These are phyloP conservation scores for Cephus cinctus DNA, from an alignment of 1,140 invertebrate species.

Conservation along the genomic window DNA sequence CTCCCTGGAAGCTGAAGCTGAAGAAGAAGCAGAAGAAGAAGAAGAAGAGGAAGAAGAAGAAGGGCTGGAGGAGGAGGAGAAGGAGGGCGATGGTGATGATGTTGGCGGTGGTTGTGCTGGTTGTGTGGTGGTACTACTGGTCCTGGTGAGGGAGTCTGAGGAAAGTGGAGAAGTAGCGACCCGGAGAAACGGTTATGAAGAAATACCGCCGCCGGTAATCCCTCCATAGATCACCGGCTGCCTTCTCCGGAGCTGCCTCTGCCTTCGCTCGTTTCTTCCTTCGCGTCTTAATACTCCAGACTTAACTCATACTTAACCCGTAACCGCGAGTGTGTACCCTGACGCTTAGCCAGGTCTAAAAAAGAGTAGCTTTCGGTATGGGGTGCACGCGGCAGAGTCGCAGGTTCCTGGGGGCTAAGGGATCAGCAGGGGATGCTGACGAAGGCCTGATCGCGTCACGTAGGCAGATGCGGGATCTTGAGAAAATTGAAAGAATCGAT, in stretches of 20 bases:
- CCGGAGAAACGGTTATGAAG: conserved; percentile 48
- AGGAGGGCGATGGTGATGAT: conserved; percentile 3
- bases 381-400: too few species aligned
- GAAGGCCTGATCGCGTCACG: conserved; percentile 31
- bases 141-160: conserved; percentile 25
- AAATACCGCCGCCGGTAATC: conserved; percentile 53
- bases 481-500: too few species aligned
- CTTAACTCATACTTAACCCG: conserved; percentile 33
- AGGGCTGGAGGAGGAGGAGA: conserved; percentile 4
- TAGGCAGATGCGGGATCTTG: too few species aligned
- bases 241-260: conserved; percentile 36
- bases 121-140: conserved; percentile 17
- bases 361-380: too few species aligned
- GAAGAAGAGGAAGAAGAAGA: conserved; percentile 6
- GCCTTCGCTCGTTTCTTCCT: conserved; percentile 38
- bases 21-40: conserved; percentile 12
- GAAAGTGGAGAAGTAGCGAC: conserved; percentile 22
- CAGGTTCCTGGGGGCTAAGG: not conserved
- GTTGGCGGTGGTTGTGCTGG: conserved; percentile 18
- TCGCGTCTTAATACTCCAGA: conserved; percentile 29
- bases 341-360: conserved; percentile 2
- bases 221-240: conserved; percentile 49
- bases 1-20: not conserved
- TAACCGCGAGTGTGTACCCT: conserved; percentile 18
- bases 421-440: conserved; percentile 43